Percentiles rank a stretch among this genome's conserved stretches.
Evolutionary conservation across 2,797 vertebrate species (phyloP).

Genomic region (Bothrops alternatus): DNA sequence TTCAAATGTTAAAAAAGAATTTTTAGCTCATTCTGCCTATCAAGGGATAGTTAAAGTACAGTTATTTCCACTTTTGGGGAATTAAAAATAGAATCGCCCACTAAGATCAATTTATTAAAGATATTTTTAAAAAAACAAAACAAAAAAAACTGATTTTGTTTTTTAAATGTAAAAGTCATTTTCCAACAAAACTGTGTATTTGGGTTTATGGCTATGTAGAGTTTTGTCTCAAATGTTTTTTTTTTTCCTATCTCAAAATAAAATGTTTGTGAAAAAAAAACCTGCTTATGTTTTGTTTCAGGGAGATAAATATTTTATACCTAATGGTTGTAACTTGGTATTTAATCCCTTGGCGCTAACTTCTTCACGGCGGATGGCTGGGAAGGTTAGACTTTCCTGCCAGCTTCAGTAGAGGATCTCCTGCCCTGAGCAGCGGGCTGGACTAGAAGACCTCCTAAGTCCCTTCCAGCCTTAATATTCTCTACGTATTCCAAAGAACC

Average conservation of each 20-base stretch:
- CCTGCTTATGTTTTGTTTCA: constrained; percentile 44
- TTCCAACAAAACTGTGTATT: constrained; percentile 56
- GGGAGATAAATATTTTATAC: constrained; percentile 55
- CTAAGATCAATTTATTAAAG: constrained; percentile 50
- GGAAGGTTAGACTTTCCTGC: background rate
- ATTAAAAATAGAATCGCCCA: background rate
- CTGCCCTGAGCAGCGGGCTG: background rate
- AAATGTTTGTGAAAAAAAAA: constrained; percentile 29
- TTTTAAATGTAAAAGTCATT: constrained; percentile 59
- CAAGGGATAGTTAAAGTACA: background rate
- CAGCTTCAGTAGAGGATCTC: background rate
- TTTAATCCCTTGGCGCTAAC: background rate
- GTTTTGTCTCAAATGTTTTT: constrained; percentile 37
- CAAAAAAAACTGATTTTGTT: constrained; percentile 16
- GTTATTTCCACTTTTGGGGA: no score
- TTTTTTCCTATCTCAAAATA: constrained; percentile 41
- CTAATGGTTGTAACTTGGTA: background rate
- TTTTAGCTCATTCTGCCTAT: background rate
- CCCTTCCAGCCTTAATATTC: background rate
- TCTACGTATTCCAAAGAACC: background rate
- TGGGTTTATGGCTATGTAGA: constrained; percentile 37
- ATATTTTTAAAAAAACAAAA: constrained; percentile 60
- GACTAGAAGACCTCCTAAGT: background rate
- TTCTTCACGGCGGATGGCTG: background rate
- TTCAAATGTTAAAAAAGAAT: background rate